Percentiles rank a stretch among this genome's conserved stretches.
Conservation (phyloP, 2,113 vertebrate species). For the Pseudopipra pipra region DNA sequence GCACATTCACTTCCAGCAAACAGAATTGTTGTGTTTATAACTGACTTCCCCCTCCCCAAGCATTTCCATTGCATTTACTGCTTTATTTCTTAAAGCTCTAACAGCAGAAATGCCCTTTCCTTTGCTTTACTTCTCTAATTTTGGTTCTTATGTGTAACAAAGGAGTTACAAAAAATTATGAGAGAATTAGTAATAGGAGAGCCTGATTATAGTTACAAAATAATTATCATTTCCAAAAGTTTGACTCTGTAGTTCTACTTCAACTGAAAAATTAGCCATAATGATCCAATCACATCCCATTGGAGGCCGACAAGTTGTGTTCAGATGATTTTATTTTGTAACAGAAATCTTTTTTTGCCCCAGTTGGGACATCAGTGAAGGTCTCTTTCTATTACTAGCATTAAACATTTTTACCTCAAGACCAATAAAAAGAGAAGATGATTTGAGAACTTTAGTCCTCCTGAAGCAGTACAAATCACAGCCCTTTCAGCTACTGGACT, state of each 20-base stretch:
- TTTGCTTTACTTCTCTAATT: neutral
- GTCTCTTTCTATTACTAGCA: neutral
- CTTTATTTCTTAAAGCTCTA: neutral
- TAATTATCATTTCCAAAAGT: neutral
- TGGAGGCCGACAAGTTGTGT: rapidly evolving
- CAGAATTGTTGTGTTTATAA: neutral
- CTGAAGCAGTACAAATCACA: neutral
- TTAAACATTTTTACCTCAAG: neutral
- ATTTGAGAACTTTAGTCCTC: neutral
- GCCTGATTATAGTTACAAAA: neutral
- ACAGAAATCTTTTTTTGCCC: neutral
- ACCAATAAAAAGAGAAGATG: neutral
- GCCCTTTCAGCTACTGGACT: neutral
- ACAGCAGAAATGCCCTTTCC: neutral
- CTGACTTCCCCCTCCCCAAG: neutral
- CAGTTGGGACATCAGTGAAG: neutral
- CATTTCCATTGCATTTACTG: neutral
- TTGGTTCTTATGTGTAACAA: neutral
- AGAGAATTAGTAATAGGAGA: neutral
- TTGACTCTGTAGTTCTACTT: neutral
- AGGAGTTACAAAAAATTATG: neutral
- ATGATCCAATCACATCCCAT: neutral
- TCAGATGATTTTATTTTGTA: neutral
- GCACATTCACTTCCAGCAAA: neutral
- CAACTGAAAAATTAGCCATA: neutral